Evolutionary conservation across 2,888 invertebrate genomes (phyloP).

Genomic region (Noctua fimbriata): DNA sequence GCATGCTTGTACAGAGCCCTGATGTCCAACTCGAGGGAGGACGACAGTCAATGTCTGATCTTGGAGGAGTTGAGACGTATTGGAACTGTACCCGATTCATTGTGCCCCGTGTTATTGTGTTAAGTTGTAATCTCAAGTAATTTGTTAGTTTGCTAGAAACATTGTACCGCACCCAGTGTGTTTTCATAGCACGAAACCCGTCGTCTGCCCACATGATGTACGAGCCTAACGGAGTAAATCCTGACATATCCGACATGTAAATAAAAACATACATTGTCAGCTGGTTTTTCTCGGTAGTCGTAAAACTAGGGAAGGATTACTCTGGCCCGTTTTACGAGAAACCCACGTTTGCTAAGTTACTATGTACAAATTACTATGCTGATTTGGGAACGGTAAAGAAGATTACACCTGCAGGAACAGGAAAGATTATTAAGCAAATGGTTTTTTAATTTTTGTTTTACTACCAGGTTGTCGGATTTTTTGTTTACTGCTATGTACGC

Average conservation of each 20-base stretch:
- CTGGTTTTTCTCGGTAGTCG: constrained; percentile 59
- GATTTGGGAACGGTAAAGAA: constrained; percentile 49
- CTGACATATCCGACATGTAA: constrained; percentile 17
- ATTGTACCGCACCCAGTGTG: too few species aligned
- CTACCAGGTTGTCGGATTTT: not conserved
- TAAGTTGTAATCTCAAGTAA: too few species aligned
- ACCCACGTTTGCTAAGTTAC: constrained; percentile 17
- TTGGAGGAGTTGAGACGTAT: too few species aligned
- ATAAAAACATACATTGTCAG: constrained; percentile 65
- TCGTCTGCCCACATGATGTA: too few species aligned
- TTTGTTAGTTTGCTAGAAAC: too few species aligned
- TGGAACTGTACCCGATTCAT: too few species aligned
- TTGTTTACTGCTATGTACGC: not conserved
- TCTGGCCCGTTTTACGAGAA: constrained; percentile 60
- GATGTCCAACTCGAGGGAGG: too few species aligned
- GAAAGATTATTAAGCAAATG: not conserved
- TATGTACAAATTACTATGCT: constrained; percentile 59
- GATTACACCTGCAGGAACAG: constrained; percentile 1
- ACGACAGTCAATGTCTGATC: too few species aligned
- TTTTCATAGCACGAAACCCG: too few species aligned
- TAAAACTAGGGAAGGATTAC: constrained; percentile 65
- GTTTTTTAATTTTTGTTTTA: not conserved
- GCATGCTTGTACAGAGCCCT: too few species aligned
- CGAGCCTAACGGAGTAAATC: too few species aligned
- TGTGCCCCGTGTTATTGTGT: too few species aligned